Base-by-base conservation (phyloP, 2,888 invertebrate genomes). In the Imbricaverruca yamaguchii region DNA sequence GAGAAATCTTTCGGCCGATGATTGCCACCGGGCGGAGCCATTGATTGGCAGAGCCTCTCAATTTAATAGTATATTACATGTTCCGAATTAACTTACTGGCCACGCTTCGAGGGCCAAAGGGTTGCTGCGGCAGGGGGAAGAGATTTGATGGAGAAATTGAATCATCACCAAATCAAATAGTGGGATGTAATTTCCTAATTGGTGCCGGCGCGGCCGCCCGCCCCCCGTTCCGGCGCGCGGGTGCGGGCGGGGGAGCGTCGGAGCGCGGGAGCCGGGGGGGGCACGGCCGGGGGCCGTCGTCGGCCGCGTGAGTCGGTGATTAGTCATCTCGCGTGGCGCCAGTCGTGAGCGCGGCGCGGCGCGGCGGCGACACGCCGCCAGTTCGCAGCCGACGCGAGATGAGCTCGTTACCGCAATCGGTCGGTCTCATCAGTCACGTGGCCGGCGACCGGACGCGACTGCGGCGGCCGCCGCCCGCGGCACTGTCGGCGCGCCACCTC, bases 101-200 rank as follows among this genome's bases (percentile, higher is more conserved):
- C 74, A 74, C 74, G 74, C 53, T 74, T 74, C 53, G 53, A 74
- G 74, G 55, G 55, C 74, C 53, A 55, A 74, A 74, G 74, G 74
- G 74, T 55, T 55, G 74, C 53, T 55, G 74, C 53, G 21, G 74
- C 53, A 74, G 74, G 74, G 74, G 74, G 21, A n/a, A 74, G 74
- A 74, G 74, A 74, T 74, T 74, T 74, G 53, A 74, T 74, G 74
- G 74, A 55, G 21, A 74, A 74, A 74, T 74, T 74, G 74, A 74
- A 74, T 74, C 74, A 74, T 74, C 74, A 74, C 74, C 74, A 74
- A 74, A 74, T 74, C 74, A 74, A 74, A 74, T 74, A 74, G 74
- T 18, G 74, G 74, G 74, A 74, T 74, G 74, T 74, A 74, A 74
- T 74, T 74, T 74, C 74, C 74, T 74, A 74, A 74, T 74, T 74